Conservation (phyloP, 1,140 invertebrate genomes). For the Drosophila kepulauana region DNA sequence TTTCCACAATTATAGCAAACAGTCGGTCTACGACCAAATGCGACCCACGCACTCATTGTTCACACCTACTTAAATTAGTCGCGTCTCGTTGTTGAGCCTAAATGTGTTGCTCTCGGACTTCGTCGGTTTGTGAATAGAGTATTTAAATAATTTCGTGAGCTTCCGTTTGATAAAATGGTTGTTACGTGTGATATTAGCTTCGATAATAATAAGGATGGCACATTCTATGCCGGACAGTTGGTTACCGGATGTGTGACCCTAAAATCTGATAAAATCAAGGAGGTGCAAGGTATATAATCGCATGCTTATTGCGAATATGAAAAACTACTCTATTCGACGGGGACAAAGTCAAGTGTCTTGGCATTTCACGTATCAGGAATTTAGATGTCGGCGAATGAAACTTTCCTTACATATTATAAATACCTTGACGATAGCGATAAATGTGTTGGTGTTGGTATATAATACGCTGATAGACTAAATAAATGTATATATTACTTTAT, state of each 20-base stretch:
- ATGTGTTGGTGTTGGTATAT: conserved; percentile 25
- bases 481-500: conserved; percentile 43
- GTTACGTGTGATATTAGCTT: conserved; percentile 84
- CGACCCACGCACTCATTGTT: conserved; percentile 26
- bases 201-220: conserved; percentile 85
- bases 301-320: not conserved
- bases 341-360: conserved; percentile 9
- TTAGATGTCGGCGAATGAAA: conserved; percentile 5
- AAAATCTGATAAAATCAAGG: conserved; percentile 85
- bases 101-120: conserved; percentile 31
- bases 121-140: not conserved
- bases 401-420: conserved; percentile 54
- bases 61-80: conserved; percentile 69
- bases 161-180: conserved; percentile 61
- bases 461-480: conserved; percentile 28
- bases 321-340: not conserved
- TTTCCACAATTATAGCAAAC: conserved; percentile 33
- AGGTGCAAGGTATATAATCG: conserved; percentile 82
- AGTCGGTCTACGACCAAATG: conserved; percentile 13
- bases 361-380: conserved; percentile 22
- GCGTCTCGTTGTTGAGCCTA: conserved; percentile 44
- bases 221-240: conserved; percentile 86
- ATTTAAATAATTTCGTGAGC: not conserved
- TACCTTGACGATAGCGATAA: conserved; percentile 58
- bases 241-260: conserved; percentile 85